A percentile compares a stretch with the other conserved stretches of the same genome.
Evolutionary conservation across 2,113 vertebrate species (phyloP).

Genomic region (Myotis yumanensis): DNA sequence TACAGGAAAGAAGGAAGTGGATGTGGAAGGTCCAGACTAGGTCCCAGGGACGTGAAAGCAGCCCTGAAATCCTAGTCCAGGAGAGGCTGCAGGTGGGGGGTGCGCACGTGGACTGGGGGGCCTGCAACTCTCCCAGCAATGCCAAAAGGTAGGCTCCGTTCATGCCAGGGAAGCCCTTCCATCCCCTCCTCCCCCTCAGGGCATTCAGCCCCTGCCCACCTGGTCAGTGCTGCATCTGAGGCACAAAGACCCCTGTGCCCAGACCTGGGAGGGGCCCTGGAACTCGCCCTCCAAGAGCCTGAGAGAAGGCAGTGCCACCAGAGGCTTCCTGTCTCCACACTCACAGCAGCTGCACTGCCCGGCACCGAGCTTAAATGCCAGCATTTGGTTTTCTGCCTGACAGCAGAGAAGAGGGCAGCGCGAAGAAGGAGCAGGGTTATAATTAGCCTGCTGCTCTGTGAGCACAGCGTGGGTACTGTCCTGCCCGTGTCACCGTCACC

Average conservation of each 20-base stretch:
- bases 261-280: not conserved
- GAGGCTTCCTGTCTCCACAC: constrained; percentile 1
- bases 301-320: not conserved
- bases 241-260: not conserved
- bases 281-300: fast-evolving
- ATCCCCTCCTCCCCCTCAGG: not conserved
- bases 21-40: not conserved
- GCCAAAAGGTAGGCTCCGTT: not conserved
- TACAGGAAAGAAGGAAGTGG: not conserved
- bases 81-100: not conserved
- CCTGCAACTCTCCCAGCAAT: not conserved
- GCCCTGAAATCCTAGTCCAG: not conserved
- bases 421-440: not conserved
- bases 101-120: not conserved
- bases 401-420: constrained; percentile 6
- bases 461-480: fast-evolving
- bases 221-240: not conserved
- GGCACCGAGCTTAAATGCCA: constrained; percentile 63
- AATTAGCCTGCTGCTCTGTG: not conserved
- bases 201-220: not conserved
- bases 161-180: not conserved
- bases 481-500: not conserved
- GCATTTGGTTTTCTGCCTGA: constrained; percentile 53
- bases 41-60: not conserved
- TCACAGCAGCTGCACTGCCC: constrained; percentile 58